Base-by-base conservation (phyloP, 2,113 vertebrate genomes). In the Clarias batrachus region DNA sequence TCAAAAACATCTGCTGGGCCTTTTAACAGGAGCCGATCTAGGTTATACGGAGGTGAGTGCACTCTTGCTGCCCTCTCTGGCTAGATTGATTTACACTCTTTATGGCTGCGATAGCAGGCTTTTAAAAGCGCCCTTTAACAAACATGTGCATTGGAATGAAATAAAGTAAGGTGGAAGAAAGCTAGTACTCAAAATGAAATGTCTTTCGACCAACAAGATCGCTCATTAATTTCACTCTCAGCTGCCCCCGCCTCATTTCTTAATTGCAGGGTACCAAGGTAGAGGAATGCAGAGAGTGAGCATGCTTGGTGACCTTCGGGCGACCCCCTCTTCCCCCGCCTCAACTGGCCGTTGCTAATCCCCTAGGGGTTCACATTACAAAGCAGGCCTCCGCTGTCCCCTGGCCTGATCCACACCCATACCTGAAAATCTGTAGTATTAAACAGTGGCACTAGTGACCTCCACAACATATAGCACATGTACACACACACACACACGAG, bases 1-100 rank as follows among this genome's bases (percentile, higher is more conserved):
- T 96, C 96, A 95, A 95, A 98, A 97, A 97, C 97, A 97, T 97
- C 96, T 97, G 97, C 95, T 96, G 95, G 91, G 94, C 93, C 95
- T 95, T 95, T 96, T 96, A 95, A 96, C 96, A 95, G 95, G 95
- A 96, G 91, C 90, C 91, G 90, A 93, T 93, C 52, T 93, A 95
- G 96, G 97, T 97, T 97, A 97, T 95, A 95, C 93, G 94, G 96
- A 97, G 96, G 96, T 95, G 95, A 97, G 95, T 89, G 89, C 89
- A 89, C 88, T 91, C 90, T 90, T 91, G 92, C 88, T 89, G 76
- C 84, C 73, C 92, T 89, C 90, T 82, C 70, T 82, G 88, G 86
- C 88, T 83, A 77, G 88, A 91, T 90, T 92, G 92, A 93, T 95
- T 94, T 92, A 93, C 93, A 93, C 70, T 90, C 90, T 95, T 95